Evolutionary conservation across 35 echinoderm and acorn worm species (phyloP).

Genomic region (Lytechinus variegatus): DNA sequence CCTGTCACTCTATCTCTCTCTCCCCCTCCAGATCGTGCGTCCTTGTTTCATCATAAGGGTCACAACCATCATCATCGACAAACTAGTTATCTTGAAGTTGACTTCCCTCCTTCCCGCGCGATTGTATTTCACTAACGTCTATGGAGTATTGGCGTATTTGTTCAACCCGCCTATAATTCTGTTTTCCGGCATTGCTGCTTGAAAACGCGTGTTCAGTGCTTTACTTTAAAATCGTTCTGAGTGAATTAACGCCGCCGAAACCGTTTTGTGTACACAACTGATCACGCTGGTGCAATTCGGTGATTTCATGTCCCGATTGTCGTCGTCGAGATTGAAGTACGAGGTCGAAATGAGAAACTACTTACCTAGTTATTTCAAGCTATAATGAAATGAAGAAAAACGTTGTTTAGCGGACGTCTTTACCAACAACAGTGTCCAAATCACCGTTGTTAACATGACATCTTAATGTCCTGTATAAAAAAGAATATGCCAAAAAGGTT

Average conservation of each 20-base stretch:
- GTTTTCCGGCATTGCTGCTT: background rate
- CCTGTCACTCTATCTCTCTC: background rate
- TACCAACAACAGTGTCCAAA: background rate
- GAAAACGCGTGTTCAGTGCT: background rate
- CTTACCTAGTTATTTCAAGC: background rate
- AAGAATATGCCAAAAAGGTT: too few species aligned
- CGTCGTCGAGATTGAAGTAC: background rate
- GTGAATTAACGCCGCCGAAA: background rate
- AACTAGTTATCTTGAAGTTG: background rate
- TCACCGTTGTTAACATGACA: background rate
- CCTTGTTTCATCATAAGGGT: background rate
- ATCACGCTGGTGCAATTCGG: background rate
- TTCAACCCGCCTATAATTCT: background rate
- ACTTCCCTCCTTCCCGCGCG: background rate
- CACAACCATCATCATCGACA: background rate
- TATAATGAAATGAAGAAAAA: background rate
- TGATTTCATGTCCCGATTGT: background rate
- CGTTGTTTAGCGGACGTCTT: background rate
- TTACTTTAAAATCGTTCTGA: background rate
- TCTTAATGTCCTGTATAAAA: background rate
- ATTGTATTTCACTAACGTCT: slow-evolving; percentile 5
- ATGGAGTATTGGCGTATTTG: background rate
- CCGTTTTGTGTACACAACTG: background rate
- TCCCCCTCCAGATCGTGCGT: background rate
- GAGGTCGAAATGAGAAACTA: background rate